These are phyloP conservation scores for Gymnothorax reevesii DNA, from an alignment of 2,797 vertebrate species.

Conservation along the genomic window DNA sequence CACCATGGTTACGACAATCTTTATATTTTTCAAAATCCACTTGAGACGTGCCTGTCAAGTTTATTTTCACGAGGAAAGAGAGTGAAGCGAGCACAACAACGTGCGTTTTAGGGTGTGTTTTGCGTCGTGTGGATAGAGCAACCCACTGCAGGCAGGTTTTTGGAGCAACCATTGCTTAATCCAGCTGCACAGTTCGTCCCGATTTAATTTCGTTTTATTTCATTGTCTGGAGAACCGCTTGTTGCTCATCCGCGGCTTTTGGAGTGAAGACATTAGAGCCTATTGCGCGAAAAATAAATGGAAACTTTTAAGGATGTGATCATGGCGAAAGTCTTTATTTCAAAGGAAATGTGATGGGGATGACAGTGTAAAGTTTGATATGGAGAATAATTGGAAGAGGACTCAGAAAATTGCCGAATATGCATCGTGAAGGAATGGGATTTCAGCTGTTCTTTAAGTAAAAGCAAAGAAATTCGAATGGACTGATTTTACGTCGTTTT, in stretches of 20 bases:
- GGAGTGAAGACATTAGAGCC: neutral
- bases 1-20: slow-evolving; percentile 34
- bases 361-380: slow-evolving; percentile 21
- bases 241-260: neutral
- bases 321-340: slow-evolving; percentile 5
- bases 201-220: neutral
- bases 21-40: slow-evolving; percentile 23
- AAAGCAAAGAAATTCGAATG: neutral
- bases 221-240: neutral
- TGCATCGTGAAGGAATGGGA: neutral
- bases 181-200: slow-evolving; percentile 7
- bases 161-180: neutral
- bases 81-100: neutral
- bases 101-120: neutral
- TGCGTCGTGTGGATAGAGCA: slow-evolving; percentile 25
- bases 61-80: slow-evolving; percentile 17
- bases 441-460: neutral
- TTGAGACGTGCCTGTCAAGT: slow-evolving; percentile 10
- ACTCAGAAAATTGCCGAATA: slow-evolving; percentile 16
- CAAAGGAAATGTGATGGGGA: slow-evolving; percentile 13
- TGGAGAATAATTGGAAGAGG: slow-evolving; percentile 10
- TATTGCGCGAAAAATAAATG: neutral
- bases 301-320: slow-evolving; percentile 8
- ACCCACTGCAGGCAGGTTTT: slow-evolving; percentile 28
- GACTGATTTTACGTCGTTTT: neutral